Base-by-base conservation (phyloP, 2,888 invertebrate species). In the Ecliptopera silaceata region DNA sequence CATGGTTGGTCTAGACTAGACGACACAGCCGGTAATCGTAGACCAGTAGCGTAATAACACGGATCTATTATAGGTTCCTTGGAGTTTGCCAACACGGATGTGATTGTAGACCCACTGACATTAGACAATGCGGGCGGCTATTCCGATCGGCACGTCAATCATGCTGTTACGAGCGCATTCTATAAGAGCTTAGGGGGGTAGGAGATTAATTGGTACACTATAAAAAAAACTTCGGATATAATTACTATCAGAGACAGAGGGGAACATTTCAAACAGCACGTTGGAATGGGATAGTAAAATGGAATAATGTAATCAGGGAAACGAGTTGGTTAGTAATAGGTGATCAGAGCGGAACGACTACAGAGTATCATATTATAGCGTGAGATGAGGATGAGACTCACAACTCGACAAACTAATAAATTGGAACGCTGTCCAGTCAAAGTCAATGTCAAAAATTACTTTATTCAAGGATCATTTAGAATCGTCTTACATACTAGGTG, bases 21-120 rank as follows among this genome's bases (percentile, higher is more conserved):
- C n/a, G n/a, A n/a, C n/a, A n/a, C 50, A 63, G 56, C 49, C 36
- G 59, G 68, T 61, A 54, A 59, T 50, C 46, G 18, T 48, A 55
- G 29, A 55, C 10, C 44, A 38, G 36, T 29, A 36, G 34, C 39
- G 47, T 49, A 45, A 53, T 43, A 56, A 45, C 39, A 44, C 32
- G 42, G 36, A 43, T 29, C 54, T 59, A 54, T 59, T 58, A 59
- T 18, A 38, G 60, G 60, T 52, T 45, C 48, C 60, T 36, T 18
- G 1, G 4, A 29, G 46, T 18, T 63, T 76, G 81, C 79, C 82
- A 82, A 84, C 80, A 67, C 85, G 86, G 85, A 86, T 80, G 76
- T 74, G 72, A 68, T 64, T 63, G 63, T 61, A 55, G 67, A 48
- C 54, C 61, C 61, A 65, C 53, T 74, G 75, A 76, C 79, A 79